Conservation (phyloP, 1,140 invertebrate species). For the Anoplophora glabripennis region DNA sequence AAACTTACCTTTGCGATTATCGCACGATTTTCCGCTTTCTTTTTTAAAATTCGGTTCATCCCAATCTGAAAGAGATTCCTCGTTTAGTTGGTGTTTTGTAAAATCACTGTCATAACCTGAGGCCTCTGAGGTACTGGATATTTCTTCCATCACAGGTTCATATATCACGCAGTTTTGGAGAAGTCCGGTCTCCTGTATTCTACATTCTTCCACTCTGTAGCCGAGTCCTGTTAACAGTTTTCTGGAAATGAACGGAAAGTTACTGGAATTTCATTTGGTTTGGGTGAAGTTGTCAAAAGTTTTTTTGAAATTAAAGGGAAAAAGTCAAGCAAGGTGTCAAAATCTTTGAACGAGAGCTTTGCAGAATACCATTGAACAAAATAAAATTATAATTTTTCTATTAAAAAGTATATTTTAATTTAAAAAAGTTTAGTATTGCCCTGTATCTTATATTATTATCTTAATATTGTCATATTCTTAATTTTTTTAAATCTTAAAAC, state of each 20-base stretch:
- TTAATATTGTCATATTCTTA: too few relatives aligned
- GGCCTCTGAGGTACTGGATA: constrained; percentile 31
- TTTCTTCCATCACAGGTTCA: constrained; percentile 38
- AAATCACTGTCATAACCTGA: constrained; percentile 29
- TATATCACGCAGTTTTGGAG: constrained; percentile 33
- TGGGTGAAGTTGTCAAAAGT: neutral
- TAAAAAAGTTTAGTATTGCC: too few relatives aligned
- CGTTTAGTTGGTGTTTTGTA: constrained; percentile 21
- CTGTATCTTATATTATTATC: too few relatives aligned
- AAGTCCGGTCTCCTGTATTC: constrained; percentile 22
- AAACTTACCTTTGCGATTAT: neutral
- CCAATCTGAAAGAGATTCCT: constrained; percentile 25
- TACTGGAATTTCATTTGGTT: neutral
- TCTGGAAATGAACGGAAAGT: constrained; percentile 18
- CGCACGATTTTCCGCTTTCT: neutral
- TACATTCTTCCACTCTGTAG: constrained; percentile 39
- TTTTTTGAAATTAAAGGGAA: neutral
- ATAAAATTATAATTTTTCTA: too few relatives aligned
- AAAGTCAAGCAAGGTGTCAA: too few relatives aligned
- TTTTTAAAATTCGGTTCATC: constrained; percentile 10
- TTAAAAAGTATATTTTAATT: too few relatives aligned
- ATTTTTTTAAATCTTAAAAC: too few relatives aligned
- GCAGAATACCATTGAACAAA: too few relatives aligned
- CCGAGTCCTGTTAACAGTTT: constrained; percentile 24
- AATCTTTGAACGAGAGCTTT: too few relatives aligned